phyloP scores from a whole-genome alignment of 2,797 vertebrate genomes.

The Helicolenus hilgendorfi region DNA sequence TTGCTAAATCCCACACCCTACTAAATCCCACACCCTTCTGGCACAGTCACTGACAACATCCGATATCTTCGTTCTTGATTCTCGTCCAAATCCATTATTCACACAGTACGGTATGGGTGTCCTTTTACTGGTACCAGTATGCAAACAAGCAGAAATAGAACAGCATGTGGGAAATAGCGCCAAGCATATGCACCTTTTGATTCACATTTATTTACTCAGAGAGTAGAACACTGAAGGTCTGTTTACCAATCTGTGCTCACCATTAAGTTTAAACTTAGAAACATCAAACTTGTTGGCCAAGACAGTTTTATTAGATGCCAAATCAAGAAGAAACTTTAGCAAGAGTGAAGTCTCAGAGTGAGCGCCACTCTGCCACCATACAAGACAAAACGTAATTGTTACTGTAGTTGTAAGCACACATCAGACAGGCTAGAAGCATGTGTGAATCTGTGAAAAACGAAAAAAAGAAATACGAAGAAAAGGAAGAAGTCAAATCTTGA shows the following conservation, averaged over 20 bases:
- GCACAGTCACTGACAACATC: slow-evolving; percentile 19
- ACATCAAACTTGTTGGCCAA: not conserved
- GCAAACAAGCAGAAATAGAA: slow-evolving; percentile 31
- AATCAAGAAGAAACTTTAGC: not conserved
- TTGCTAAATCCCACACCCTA: slow-evolving; percentile 26
- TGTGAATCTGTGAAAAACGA: not conserved
- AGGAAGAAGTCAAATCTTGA: not conserved
- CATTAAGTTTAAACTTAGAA: slow-evolving; percentile 27
- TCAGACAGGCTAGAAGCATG: not conserved
- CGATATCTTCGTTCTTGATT: slow-evolving; percentile 1
- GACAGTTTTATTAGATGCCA: slow-evolving; percentile 47
- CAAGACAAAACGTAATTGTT: not conserved
- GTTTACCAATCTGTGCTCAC: not conserved
- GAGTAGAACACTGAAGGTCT: not conserved
- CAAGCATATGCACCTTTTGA: not conserved
- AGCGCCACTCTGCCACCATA: not conserved
- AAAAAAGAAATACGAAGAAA: not conserved
- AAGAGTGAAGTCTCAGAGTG: not conserved
- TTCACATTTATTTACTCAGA: not conserved
- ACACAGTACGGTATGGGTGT: slow-evolving; percentile 22
- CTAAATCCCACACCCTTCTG: slow-evolving; percentile 35
- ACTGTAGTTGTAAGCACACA: not conserved
- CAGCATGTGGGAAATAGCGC: slow-evolving; percentile 20
- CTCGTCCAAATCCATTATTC: slow-evolving; percentile 37
- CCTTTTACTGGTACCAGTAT: slow-evolving; percentile 4